These are phyloP conservation scores for Gambusia yucatana DNA, from an alignment of 2,797 vertebrate species.

Conservation along the genomic window DNA sequence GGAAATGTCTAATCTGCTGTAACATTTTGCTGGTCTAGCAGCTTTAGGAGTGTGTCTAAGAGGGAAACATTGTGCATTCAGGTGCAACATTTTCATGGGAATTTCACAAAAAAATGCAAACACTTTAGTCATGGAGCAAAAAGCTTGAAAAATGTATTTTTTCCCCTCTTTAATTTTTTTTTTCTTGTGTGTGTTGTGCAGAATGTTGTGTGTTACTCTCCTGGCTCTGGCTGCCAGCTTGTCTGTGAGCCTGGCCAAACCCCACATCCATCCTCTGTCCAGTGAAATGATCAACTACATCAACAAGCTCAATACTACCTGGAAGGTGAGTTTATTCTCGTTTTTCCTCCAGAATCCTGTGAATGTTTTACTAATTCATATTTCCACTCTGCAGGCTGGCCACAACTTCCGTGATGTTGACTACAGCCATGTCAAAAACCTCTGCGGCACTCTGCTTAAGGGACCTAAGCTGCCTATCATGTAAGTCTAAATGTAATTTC, in stretches of 20 bases:
- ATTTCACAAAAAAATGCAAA: background rate
- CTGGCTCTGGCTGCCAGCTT: slow-evolving; percentile 81
- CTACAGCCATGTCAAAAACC: slow-evolving; percentile 86
- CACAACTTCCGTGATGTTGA: slow-evolving; percentile 90
- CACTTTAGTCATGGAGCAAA: background rate
- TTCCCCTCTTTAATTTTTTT: background rate
- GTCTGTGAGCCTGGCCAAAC: slow-evolving; percentile 73
- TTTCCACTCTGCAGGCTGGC: slow-evolving; percentile 82
- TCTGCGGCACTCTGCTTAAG: slow-evolving; percentile 90
- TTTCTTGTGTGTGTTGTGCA: slow-evolving; percentile 37
- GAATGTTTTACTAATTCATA: background rate
- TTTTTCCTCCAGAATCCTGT: background rate
- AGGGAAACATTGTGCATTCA: background rate
- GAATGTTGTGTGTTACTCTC: slow-evolving; percentile 82
- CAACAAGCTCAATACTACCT: slow-evolving; percentile 94
- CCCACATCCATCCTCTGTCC: slow-evolving; percentile 82
- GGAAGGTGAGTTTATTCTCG: slow-evolving; percentile 83
- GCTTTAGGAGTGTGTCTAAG: slow-evolving; percentile 15
- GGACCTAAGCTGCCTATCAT: slow-evolving; percentile 89
- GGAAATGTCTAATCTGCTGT: slow-evolving; percentile 3
- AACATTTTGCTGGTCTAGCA: background rate
- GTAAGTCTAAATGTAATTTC: slow-evolving; percentile 77
- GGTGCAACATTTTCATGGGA: background rate
- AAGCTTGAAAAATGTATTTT: background rate
- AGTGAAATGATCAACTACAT: slow-evolving; percentile 89